Conservation (phyloP, 2,888 invertebrate species). For the Anoncus sp. region DNA sequence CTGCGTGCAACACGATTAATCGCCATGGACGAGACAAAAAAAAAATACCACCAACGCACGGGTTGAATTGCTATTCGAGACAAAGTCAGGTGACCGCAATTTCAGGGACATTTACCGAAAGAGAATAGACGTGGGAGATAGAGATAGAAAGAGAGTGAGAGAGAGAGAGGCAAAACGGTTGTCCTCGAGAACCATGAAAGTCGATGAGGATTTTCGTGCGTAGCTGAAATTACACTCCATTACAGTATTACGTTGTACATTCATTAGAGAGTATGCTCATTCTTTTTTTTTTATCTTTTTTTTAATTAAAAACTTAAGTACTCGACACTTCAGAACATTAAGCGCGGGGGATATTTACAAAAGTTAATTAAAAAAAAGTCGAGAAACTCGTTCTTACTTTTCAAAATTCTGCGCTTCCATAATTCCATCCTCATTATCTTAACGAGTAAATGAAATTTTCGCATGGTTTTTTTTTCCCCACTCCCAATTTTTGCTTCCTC, state of each 20-base stretch:
- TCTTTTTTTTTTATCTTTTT: not conserved
- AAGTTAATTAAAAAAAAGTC: not conserved
- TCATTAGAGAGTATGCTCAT: not conserved
- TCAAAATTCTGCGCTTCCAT: no score
- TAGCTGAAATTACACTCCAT: constrained; percentile 29
- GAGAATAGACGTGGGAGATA: no score
- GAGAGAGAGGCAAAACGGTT: not conserved
- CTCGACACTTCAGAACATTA: not conserved
- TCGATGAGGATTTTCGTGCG: constrained; percentile 14
- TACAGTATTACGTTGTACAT: constrained; percentile 2
- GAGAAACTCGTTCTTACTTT: no score
- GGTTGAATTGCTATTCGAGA: constrained; percentile 23
- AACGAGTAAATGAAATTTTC: no score
- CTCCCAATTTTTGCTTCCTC: no score
- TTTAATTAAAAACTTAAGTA: no score
- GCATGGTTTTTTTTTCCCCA: no score
- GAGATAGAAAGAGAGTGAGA: no score
- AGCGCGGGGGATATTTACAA: not conserved
- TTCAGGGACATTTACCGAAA: constrained; percentile 25
- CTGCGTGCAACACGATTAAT: constrained; percentile 29
- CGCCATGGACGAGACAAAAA: constrained; percentile 7
- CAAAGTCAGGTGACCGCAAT: constrained; percentile 14
- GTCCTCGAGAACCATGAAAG: constrained; percentile 13
- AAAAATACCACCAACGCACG: no score
- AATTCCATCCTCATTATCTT: no score